Evolutionary conservation across 2,888 invertebrate genomes (phyloP).

Genomic region (Tolmerus cingulatus): DNA sequence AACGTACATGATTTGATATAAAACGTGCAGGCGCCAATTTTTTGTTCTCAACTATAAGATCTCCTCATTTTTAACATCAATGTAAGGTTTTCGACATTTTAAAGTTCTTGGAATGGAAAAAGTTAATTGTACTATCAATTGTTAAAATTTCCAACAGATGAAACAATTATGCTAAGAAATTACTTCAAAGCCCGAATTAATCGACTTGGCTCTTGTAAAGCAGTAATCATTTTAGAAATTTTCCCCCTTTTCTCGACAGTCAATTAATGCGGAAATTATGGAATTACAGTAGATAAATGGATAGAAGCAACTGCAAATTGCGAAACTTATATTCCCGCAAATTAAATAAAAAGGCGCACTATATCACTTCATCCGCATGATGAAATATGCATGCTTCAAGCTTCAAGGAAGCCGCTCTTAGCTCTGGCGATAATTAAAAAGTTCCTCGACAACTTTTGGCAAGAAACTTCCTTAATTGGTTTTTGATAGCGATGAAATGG

Average conservation of each 20-base stretch:
- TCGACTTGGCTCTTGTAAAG: background rate
- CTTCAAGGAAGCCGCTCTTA: background rate
- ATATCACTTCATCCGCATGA: background rate
- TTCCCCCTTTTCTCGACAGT: background rate
- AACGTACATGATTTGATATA: background rate
- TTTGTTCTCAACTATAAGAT: background rate
- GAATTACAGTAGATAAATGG: background rate
- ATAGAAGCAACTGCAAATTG: background rate
- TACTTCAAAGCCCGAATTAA: background rate
- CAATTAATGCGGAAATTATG: background rate
- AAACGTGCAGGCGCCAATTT: background rate
- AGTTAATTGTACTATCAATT: background rate
- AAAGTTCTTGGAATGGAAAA: background rate
- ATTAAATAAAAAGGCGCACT: constrained; percentile 5
- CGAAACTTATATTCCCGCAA: background rate
- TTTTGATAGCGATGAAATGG: constrained; percentile 16
- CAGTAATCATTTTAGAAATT: background rate
- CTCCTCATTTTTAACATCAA: background rate
- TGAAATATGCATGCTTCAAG: constrained; percentile 4
- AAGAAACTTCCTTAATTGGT: constrained; percentile 21
- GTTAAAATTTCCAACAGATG: background rate
- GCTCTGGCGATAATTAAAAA: constrained; percentile 18
- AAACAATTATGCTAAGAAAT: background rate
- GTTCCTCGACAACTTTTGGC: constrained; percentile 16
- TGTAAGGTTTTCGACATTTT: background rate